phyloP scores from a whole-genome alignment of 2,888 invertebrate genomes.

The Flexamia atlantica region DNA sequence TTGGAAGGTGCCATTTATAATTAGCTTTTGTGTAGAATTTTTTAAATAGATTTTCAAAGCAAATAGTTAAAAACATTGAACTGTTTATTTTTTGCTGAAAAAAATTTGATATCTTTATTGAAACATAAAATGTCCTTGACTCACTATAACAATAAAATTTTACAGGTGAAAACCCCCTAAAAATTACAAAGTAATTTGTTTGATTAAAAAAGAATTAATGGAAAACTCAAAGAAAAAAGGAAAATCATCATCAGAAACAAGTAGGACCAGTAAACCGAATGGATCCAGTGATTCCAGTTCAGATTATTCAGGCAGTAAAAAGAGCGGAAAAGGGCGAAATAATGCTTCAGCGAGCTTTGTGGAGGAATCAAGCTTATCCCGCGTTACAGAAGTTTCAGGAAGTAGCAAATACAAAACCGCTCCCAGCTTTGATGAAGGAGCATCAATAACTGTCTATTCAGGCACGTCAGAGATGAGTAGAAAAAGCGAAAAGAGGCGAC shows the following conservation, averaged over 20 bases:
- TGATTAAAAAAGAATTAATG: background rate
- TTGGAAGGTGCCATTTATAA: no score
- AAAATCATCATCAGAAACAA: background rate
- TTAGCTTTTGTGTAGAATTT: no score
- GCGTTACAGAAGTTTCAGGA: background rate
- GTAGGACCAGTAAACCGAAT: background rate
- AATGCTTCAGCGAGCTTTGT: background rate
- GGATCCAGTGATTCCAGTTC: conserved; percentile 3
- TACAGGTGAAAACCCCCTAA: background rate
- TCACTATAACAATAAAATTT: background rate
- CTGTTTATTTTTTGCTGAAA: no score
- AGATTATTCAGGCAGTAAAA: background rate
- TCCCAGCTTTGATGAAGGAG: background rate
- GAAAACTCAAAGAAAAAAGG: background rate
- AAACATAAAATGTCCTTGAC: no score
- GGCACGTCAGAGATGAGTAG: background rate
- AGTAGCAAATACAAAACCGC: background rate
- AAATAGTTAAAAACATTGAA: no score
- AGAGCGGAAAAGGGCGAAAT: background rate
- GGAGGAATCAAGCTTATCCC: background rate
- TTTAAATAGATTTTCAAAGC: no score
- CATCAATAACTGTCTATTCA: background rate
- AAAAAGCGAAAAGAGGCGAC: background rate
- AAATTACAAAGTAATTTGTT: background rate
- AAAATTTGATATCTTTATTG: no score